Evolutionary conservation across 2,797 vertebrate genomes (phyloP), one percentile per base, ranked within the genome.

Genomic region (Streptopelia turtur): DNA sequence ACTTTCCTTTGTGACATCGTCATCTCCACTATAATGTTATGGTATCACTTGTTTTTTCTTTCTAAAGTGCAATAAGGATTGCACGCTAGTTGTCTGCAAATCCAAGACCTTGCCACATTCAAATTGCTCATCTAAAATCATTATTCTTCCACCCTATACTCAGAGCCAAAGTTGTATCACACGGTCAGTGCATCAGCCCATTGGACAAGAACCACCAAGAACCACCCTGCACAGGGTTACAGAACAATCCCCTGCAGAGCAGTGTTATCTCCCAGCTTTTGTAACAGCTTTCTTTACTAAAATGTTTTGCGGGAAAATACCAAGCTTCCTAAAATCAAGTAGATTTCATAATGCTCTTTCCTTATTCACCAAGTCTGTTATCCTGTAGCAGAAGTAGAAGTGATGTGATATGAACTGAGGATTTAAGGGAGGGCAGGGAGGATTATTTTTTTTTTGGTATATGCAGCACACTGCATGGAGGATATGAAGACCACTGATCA

Each of bases 71-170:
- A 14, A 41, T 6, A 0, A 45, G 16, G 22, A 31, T 22, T 21
- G 12, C 17, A 7, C 0, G 10, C 5, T 2, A 39, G 5, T 2
- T 35, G 6, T 1, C 39, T 56, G 31, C 35, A 21, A 49, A 52
- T 1, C 0, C 0, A 21, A 35, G 17, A 31, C 23, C 37, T 5
- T 10, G 5, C 5, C 76, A 24, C 37, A 14, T 4, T 4, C 20
- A 39, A 11, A 31, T 1, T 41, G 18, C 45, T 79, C 56, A 35
- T 33, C 39, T 45, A 47, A 81, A 61, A 63, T 10, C 23, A 25
- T 49, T 37, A 39, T 20, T 43, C n/a, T 59, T 55, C 56, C 43
- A 13, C 3, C 30, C 17, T 39, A 3, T 10, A 9, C 37, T 64
- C 15, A 7, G n/a, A 31, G 12, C 35, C 1, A 0, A 14, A 16